Evolutionary conservation across 2,888 invertebrate genomes (phyloP), one percentile per base, ranked within the genome.

Genomic region (Sarcophaga subvicina): DNA sequence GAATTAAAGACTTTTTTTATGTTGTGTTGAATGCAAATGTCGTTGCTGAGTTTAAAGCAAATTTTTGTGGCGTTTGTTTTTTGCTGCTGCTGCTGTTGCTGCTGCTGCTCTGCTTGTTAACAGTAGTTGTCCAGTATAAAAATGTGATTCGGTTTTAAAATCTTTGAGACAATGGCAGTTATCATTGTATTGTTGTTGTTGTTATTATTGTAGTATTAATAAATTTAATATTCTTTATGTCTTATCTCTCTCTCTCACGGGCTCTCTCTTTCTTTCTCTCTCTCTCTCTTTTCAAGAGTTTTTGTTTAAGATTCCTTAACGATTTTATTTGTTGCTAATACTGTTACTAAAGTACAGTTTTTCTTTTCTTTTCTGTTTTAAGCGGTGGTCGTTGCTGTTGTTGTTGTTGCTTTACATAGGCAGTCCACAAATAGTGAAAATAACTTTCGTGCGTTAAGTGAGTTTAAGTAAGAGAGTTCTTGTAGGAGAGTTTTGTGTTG

Each of bases 161-260:
- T 80, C 73, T 75, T 78, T 75, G 54, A 78, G 75, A 79, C 83
- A 79, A 87, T 83, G 81, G 81, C 86, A 80, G 83, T 83, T 83
- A 83, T 87, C 77, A 37, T 80, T 64, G 54, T 80, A 63, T 67
- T 64, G 45, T 47, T 75, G 6, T 81, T 77, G 6, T 59, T 47
- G n/a, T 66, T 71, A 2, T 72, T 78, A 10, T 72, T 78, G 37
- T 37, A 6, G 37, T 37, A 37, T 37, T 37, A 37, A 37, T 37
- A 37, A 37, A 37, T 37, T 37, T 8, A 37, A 37, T 37, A 37
- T 37, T 37, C 37, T 37, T 37, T 10, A 37, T 8, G 37, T 37
- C 8, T 37, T 37, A 37, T 37, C 37, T 37, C 37, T 37, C 37
- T 37, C 37, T 6, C 37, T 1, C 10, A 2, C 37, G 8, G 14